Evolutionary conservation across 2,113 vertebrate genomes (phyloP).

Genomic region (Gopherus evgoodei): DNA sequence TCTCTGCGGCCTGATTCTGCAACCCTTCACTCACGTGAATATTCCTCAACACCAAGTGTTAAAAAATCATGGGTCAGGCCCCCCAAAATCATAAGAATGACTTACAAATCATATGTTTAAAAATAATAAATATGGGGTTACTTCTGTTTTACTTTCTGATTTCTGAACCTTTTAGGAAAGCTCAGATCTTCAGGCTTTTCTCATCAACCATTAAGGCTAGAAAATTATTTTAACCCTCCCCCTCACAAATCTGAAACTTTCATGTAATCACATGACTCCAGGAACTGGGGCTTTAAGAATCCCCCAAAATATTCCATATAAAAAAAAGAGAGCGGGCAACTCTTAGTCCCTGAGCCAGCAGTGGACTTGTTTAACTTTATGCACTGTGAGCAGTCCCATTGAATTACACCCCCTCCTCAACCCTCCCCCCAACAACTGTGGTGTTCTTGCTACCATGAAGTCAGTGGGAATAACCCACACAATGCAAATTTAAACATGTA

Average conservation of each 20-base stretch:
- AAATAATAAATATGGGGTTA: neutral
- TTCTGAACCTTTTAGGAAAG: neutral
- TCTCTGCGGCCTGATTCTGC: neutral
- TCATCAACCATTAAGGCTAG: neutral
- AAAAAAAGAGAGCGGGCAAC: rapidly evolving
- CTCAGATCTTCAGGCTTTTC: neutral
- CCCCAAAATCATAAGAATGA: neutral
- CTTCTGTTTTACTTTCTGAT: neutral
- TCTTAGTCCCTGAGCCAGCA: neutral
- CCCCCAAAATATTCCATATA: neutral
- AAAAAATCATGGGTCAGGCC: neutral
- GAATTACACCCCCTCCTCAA: neutral
- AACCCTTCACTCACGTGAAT: neutral
- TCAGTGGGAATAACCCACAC: neutral
- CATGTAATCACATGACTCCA: neutral
- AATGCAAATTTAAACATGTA: neutral
- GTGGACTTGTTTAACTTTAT: neutral
- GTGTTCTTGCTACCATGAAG: neutral
- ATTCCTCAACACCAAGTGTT: neutral
- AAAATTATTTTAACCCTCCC: neutral
- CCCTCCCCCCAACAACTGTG: rapidly evolving
- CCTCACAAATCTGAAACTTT: neutral
- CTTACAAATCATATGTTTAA: neutral
- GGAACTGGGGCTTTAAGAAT: neutral
- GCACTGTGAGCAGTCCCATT: neutral